Evolutionary conservation across 2,113 vertebrate species (phyloP).

Genomic region (Hippoglossus stenolepis): DNA sequence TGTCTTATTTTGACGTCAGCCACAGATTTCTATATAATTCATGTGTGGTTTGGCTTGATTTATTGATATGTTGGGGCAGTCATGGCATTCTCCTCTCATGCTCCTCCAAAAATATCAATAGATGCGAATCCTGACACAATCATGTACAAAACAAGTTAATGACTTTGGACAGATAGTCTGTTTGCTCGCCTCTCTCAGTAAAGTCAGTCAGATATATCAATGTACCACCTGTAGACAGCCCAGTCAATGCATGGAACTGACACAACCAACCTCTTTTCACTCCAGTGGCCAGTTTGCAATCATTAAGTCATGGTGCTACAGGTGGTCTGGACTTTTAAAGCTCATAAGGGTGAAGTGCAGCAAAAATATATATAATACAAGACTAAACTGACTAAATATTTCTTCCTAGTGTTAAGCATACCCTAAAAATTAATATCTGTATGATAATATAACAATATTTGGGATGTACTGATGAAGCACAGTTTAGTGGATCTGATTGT

Average conservation of each 20-base stretch:
- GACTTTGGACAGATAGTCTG: conserved; percentile 68
- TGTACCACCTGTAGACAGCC: conserved; percentile 63
- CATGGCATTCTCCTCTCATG: conserved; percentile 1
- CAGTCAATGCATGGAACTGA: conserved; percentile 47
- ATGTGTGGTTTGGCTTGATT: not conserved
- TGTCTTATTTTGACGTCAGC: not conserved
- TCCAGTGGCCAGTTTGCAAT: conserved; percentile 1
- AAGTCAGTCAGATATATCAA: conserved; percentile 73
- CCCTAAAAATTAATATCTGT: not conserved
- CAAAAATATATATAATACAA: not conserved
- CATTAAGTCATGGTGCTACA: not conserved
- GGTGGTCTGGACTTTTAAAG: not conserved
- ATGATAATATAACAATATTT: not conserved
- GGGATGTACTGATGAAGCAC: not conserved
- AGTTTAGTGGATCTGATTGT: not conserved
- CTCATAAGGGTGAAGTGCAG: conserved; percentile 3
- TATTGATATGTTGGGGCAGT: not conserved
- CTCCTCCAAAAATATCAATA: conserved; percentile 65
- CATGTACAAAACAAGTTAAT: conserved; percentile 68
- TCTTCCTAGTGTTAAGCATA: not conserved
- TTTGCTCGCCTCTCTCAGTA: conserved; percentile 54
- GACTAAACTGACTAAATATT: no score
- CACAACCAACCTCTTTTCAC: conserved; percentile 7
- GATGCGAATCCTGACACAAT: conserved; percentile 50
- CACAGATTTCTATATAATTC: not conserved